Evolutionary conservation across 2,888 invertebrate species (phyloP).

Genomic region (Thera britannica): DNA sequence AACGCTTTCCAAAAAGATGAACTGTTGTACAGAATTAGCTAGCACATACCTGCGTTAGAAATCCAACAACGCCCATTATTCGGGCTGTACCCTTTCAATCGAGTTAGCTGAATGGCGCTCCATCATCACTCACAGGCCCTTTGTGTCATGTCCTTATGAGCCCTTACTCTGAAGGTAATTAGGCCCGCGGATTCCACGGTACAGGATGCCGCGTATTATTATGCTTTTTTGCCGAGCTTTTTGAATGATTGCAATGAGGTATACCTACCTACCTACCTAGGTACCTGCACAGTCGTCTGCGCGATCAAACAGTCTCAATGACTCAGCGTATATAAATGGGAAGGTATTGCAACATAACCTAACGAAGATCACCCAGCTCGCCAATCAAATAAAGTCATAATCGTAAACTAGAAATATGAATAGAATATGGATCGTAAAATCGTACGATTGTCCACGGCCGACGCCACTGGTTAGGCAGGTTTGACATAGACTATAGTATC

Average conservation of each 20-base stretch:
- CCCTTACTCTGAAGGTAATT: constrained; percentile 68
- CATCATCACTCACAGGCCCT: constrained; percentile 73
- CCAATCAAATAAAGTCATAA: constrained; percentile 48
- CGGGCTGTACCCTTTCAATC: constrained; percentile 72
- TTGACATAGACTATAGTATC: not conserved
- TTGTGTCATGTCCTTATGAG: constrained; percentile 60
- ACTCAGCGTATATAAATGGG: not conserved
- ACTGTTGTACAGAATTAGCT: constrained; percentile 45
- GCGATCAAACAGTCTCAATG: not conserved
- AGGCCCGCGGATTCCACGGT: constrained; percentile 64
- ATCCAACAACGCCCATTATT: constrained; percentile 63
- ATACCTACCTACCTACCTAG: not conserved
- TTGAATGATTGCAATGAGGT: constrained; percentile 41
- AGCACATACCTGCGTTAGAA: constrained; percentile 61
- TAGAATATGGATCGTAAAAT: constrained; percentile 53
- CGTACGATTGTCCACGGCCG: constrained; percentile 47
- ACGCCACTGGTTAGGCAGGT: constrained; percentile 44
- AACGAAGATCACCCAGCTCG: constrained; percentile 31
- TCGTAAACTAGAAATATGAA: constrained; percentile 41
- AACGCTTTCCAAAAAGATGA: not conserved
- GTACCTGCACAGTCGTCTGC: too few species aligned
- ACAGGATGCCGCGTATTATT: constrained; percentile 69
- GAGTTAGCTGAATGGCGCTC: constrained; percentile 69
- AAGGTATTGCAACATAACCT: not conserved
- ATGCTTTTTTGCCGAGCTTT: constrained; percentile 55